Conservation (phyloP, 2,797 vertebrate species). For the Brotula barbata region DNA sequence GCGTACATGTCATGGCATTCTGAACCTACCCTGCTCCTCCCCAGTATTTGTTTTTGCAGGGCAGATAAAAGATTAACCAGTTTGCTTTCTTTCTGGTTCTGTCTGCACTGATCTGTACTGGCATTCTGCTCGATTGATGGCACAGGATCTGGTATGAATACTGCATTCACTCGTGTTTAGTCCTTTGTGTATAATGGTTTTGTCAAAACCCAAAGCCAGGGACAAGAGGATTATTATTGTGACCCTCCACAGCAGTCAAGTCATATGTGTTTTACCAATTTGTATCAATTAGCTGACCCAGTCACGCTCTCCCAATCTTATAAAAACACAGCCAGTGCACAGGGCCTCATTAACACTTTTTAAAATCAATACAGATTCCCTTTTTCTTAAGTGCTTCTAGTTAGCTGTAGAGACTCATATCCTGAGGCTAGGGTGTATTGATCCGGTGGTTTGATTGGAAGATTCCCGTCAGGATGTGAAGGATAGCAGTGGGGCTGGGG, state of each 20-base stretch:
- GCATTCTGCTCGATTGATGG: constrained; percentile 14
- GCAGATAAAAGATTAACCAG: constrained; percentile 62
- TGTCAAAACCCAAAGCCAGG: constrained; percentile 12
- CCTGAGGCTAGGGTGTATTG: constrained; percentile 70
- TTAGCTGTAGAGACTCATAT: constrained; percentile 66
- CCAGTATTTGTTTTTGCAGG: constrained; percentile 44
- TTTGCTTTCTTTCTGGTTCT: constrained; percentile 44
- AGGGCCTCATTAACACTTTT: constrained; percentile 68
- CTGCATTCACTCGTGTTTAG: constrained; percentile 25
- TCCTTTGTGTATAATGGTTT: constrained; percentile 12
- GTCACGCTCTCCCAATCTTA: constrained; percentile 26
- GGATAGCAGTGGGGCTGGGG: constrained; percentile 42
- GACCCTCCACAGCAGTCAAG: constrained; percentile 21
- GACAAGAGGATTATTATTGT: constrained; percentile 2
- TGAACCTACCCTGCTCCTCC: constrained; percentile 41
- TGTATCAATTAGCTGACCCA: constrained; percentile 56
- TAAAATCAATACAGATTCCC: constrained; percentile 65
- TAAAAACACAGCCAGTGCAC: constrained; percentile 44
- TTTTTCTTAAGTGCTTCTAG: constrained; percentile 72
- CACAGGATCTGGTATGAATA: constrained; percentile 19
- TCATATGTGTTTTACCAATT: constrained; percentile 25
- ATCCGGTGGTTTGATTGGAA: constrained; percentile 71
- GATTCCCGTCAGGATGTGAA: constrained; percentile 67
- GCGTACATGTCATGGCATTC: constrained; percentile 69
- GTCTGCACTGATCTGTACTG: constrained; percentile 47